phyloP scores from a whole-genome alignment of 2,888 invertebrate genomes.

The Gymnocheta viridis region DNA sequence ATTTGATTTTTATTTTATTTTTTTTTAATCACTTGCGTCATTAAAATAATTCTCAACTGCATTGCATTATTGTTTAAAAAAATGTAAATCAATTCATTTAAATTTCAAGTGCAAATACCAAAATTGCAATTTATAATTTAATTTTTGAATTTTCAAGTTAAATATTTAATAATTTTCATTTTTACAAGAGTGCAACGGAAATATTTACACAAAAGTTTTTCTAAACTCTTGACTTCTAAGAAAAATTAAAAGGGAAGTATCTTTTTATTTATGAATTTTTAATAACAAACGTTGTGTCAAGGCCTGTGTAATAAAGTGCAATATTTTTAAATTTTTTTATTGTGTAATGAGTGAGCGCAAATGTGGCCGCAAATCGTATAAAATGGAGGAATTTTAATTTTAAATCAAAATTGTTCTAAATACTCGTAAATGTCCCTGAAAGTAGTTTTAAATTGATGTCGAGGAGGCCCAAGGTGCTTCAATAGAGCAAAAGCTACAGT shows the following conservation, averaged over 20 bases:
- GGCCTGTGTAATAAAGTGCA: neutral
- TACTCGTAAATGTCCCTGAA: too few relatives aligned
- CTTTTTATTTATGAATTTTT: neutral
- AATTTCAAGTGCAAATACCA: slow-evolving; percentile 12
- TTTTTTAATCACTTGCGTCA: slow-evolving; percentile 18
- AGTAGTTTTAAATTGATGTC: too few relatives aligned
- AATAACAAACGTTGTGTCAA: neutral
- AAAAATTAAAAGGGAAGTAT: too few relatives aligned
- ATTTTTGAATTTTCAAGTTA: neutral
- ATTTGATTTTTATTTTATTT: slow-evolving; percentile 5
- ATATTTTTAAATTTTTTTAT: too few relatives aligned
- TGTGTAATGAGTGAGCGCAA: too few relatives aligned
- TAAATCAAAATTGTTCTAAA: too few relatives aligned
- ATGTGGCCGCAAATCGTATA: too few relatives aligned
- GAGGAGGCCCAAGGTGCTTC: too few relatives aligned
- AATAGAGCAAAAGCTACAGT: too few relatives aligned
- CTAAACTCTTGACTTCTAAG: too few relatives aligned
- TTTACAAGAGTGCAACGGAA: neutral
- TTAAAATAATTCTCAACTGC: neutral
- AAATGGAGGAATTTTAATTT: too few relatives aligned
- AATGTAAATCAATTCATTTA: neutral
- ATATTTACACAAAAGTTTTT: neutral
- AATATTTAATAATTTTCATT: neutral
- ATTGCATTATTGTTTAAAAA: neutral
- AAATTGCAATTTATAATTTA: neutral